Evolutionary conservation across 2,797 vertebrate species (phyloP), one percentile per base, ranked within the genome.

Genomic region (Mastacembelus armatus): DNA sequence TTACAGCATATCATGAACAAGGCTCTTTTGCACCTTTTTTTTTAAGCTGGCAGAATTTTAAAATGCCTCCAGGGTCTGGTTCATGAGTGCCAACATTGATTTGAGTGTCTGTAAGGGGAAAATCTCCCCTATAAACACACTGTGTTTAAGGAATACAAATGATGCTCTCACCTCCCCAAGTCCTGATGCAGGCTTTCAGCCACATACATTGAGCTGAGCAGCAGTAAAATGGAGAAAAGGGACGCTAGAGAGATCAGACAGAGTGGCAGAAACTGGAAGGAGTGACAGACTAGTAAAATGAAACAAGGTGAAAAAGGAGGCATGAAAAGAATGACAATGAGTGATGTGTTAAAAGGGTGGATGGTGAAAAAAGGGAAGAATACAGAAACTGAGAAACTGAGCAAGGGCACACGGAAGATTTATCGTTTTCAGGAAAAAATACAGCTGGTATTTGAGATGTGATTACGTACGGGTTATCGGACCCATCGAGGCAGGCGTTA

Each of bases 401-500:
- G 30, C 8, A 5, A 1, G 2, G 5, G 10, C n/a, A 42, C 15
- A n/a, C 2, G 43, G 32, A 51, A 58, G 38, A 66, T 71, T 2
- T 10, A 19, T 49, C 2, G 45, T 42, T 54, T 44, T 42, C 7
- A 22, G 16, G 11, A 12, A 14, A 21, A 33, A 42, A 59, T 15
- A 39, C 24, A 57, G 36, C 35, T 47, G 50, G n/a, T n/a, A 27
- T 55, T 66, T 40, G 56, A 71, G 54, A 56, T 29, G 44, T 33
- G 66, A 78, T 80, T 83, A 92, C 94, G n/a, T 84, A 94, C 94
- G 29, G 49, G 66, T 92, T 85, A 76, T 88, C 88, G 35, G 86
- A 74, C 5, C 93, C 74, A 38, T 79, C 81, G 70, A 96, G 81
- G 86, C 97, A 98, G 1, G 71, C 52, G 32, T 94, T 95, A 89